These are phyloP conservation scores for Oceanites oceanicus DNA, from an alignment of 2,113 vertebrate species.

Conservation along the genomic window DNA sequence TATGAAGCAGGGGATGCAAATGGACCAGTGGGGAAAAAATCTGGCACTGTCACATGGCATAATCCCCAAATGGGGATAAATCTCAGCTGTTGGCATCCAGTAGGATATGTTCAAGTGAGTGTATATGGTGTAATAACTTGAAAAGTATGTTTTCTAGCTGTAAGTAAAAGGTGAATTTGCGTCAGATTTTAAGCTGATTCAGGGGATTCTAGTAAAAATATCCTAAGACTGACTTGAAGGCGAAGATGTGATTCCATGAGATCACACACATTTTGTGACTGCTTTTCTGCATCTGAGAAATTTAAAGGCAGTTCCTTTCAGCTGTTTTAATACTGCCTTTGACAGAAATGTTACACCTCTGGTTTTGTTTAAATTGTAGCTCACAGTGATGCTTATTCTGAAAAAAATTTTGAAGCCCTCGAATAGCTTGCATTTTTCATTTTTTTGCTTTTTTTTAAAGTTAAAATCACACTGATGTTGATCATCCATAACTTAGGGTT, in stretches of 20 bases:
- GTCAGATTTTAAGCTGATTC: not conserved
- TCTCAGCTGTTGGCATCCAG: not conserved
- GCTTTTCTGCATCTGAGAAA: not conserved
- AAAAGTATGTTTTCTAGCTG: not conserved
- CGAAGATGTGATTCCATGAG: not conserved
- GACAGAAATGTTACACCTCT: not conserved
- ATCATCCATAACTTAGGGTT: not conserved
- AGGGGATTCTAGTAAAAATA: not conserved
- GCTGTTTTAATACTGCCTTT: not conserved
- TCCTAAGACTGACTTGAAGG: not conserved
- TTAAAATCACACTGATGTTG: not conserved
- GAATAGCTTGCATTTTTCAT: not conserved
- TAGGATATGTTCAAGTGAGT: not conserved
- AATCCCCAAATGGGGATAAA: not conserved
- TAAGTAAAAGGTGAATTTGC: not conserved
- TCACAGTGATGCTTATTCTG: not conserved
- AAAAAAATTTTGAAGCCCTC: not conserved
- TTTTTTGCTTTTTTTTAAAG: not conserved
- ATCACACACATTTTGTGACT: fast-evolving
- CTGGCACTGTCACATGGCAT: not conserved
- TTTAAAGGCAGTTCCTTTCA: not conserved
- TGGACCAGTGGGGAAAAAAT: not conserved
- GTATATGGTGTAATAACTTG: not conserved
- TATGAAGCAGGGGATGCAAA: not conserved
- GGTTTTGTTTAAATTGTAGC: not conserved